phyloP scores from a whole-genome alignment of 2,113 vertebrate genomes.

The Engraulis encrasicolus region DNA sequence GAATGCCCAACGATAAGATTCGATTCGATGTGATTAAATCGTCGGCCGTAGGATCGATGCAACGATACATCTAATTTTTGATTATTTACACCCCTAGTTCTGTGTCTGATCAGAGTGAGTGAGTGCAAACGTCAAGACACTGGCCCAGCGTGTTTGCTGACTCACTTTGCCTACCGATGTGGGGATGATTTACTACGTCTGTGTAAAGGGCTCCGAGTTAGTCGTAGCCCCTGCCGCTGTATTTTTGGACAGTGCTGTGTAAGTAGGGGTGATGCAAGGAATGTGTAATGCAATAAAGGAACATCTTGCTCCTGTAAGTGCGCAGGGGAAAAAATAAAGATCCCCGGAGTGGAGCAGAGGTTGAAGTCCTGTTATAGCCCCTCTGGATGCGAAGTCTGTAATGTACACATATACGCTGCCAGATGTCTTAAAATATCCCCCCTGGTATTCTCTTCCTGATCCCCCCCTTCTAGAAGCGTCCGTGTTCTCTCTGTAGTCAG shows the following conservation, averaged over 20 bases:
- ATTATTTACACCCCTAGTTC: no score
- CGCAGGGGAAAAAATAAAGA: neutral
- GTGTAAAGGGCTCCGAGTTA: neutral
- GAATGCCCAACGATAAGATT: no score
- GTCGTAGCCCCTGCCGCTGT: neutral
- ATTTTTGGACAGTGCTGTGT: slow-evolving; percentile 3
- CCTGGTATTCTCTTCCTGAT: neutral
- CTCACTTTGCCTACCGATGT: neutral
- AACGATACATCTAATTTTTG: no score
- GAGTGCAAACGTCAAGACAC: neutral
- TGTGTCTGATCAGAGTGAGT: neutral
- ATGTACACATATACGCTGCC: slow-evolving; percentile 45
- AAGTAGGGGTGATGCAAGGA: slow-evolving; percentile 3
- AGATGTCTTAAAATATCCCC: slow-evolving; percentile 43
- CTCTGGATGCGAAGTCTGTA: slow-evolving; percentile 51
- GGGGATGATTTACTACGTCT: neutral
- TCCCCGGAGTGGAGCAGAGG: slow-evolving; percentile 41
- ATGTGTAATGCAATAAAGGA: slow-evolving; percentile 1
- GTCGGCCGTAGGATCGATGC: no score
- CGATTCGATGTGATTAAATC: no score
- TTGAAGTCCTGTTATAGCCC: slow-evolving; percentile 33
- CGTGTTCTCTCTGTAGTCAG: slow-evolving; percentile 24
- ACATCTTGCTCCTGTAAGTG: neutral
- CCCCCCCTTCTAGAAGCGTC: slow-evolving; percentile 21
- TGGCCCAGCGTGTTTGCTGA: neutral